Percentiles rank a stretch among this genome's conserved stretches.
Conservation (phyloP, 2,888 invertebrate species). For the Megalurothrips usitatus region DNA sequence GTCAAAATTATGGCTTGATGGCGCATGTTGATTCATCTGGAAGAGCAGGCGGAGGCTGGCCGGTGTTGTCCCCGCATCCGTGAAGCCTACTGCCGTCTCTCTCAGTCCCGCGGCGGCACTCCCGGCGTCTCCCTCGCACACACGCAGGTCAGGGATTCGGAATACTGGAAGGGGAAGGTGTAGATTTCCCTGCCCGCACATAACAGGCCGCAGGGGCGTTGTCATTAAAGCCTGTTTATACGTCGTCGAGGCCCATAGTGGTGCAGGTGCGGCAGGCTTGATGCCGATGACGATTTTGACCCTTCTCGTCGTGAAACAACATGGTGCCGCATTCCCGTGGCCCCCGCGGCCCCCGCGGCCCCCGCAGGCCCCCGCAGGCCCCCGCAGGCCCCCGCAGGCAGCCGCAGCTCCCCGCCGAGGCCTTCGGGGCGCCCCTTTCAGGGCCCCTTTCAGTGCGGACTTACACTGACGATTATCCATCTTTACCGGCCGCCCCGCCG, state of each 20-base stretch:
- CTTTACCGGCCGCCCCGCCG: not conserved
- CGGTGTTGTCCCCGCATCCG: not conserved
- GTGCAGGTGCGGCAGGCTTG: not conserved
- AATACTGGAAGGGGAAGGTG: not conserved
- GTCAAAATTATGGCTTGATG: slow-evolving; percentile 26
- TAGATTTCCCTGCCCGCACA: not conserved
- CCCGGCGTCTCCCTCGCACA: no score
- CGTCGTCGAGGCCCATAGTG: not conserved
- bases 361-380: no score
- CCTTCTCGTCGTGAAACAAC: not conserved
- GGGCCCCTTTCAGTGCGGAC: no score
- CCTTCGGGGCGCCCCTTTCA: no score
- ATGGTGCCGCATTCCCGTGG: not conserved
- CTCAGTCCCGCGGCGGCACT: no score
- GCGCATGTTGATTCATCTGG: slow-evolving; percentile 22
- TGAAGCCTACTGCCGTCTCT: not conserved
- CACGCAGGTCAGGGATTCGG: not conserved
- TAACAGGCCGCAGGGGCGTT: not conserved
- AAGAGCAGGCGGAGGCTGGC: not conserved
- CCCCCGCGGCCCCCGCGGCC: no score
- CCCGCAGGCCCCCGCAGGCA: no score
- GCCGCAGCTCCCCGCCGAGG: no score
- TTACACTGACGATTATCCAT: no score
- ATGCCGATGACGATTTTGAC: not conserved
- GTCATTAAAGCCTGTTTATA: slow-evolving; percentile 1